Evolutionary conservation across 2,888 invertebrate genomes (phyloP), one percentile per base, ranked within the genome.

Genomic region (Electrophaes corylata): DNA sequence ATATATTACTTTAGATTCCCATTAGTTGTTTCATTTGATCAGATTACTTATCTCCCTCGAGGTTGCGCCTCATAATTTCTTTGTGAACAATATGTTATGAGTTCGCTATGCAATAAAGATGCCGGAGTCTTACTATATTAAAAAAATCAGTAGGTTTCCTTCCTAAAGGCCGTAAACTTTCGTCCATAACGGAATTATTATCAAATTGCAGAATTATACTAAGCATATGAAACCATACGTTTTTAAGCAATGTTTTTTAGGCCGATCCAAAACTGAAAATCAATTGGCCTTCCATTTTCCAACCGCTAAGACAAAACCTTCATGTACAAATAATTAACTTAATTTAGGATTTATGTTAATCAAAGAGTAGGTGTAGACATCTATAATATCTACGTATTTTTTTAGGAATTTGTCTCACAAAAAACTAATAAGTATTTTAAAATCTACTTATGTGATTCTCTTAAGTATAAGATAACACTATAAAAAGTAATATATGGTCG

Each of bases 1-100:
- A 88, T 90, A 86, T 89, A 80, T 84, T 80, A 84, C 78, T 86
- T 88, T 88, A 86, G 84, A 78, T 87, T 88, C 86, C 88, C 86
- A 90, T 89, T 88, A 88, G 80, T 82, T 81, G 83, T 85, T 84
- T 87, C 84, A 86, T 88, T 86, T 84, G 83, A 85, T 84, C 82
- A 81, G 80, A 87, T 88, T 85, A 83, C 77, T 83, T 78, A 73
- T 73, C 72, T 85, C 88, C 83, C 88, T 72, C 53, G 86, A 79
- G 89, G 70, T 72, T 71, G 69, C 70, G 77, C 70, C 83, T 82
- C 85, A 84, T 84, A 76, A 83, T 81, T 80, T 80, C 81, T 80
- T 79, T 43, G 80, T 83, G 80, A 82, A 80, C 80, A 80, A 70
- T 60, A 71, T 81, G 76, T 81, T 78, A 73, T 23, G 35, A 46